phyloP scores from a whole-genome alignment of 2,888 invertebrate species.

The Ophion obscuratus region DNA sequence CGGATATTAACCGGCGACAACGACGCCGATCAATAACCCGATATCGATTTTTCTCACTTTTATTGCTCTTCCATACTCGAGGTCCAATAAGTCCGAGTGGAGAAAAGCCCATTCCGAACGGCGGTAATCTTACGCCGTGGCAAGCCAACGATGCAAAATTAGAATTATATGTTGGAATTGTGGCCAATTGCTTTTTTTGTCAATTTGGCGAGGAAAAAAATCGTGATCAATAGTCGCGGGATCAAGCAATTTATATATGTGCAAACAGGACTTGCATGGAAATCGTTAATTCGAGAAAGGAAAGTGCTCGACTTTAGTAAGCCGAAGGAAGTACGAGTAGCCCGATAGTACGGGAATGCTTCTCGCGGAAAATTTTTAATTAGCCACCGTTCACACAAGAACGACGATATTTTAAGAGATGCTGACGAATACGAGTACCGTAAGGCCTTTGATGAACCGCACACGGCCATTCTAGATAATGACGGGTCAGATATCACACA shows the following conservation, averaged over 20 bases:
- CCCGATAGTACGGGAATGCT: background rate
- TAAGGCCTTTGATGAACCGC: conserved; percentile 12
- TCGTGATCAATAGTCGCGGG: background rate
- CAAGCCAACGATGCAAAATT: too few relatives aligned
- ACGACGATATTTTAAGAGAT: conserved; percentile 52
- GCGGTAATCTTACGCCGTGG: too few relatives aligned
- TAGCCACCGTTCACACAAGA: conserved; percentile 21
- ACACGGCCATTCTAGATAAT: conserved; percentile 47
- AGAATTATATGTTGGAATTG: too few relatives aligned
- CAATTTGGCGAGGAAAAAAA: background rate
- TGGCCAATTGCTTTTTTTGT: too few relatives aligned
- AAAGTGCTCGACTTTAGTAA: background rate
- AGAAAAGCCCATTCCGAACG: too few relatives aligned
- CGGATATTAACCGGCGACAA: too few relatives aligned
- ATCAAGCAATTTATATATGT: background rate
- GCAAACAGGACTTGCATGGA: background rate
- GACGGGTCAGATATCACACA: conserved; percentile 34
- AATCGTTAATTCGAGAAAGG: background rate
- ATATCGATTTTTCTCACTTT: too few relatives aligned
- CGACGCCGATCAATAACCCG: too few relatives aligned
- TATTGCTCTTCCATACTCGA: too few relatives aligned
- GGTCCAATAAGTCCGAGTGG: too few relatives aligned
- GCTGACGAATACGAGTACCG: conserved; percentile 6
- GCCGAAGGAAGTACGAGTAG: background rate
- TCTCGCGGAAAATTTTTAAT: conserved; percentile 57